Evolutionary conservation across 2,797 vertebrate species (phyloP).

Genomic region (Muscicapa comitata): DNA sequence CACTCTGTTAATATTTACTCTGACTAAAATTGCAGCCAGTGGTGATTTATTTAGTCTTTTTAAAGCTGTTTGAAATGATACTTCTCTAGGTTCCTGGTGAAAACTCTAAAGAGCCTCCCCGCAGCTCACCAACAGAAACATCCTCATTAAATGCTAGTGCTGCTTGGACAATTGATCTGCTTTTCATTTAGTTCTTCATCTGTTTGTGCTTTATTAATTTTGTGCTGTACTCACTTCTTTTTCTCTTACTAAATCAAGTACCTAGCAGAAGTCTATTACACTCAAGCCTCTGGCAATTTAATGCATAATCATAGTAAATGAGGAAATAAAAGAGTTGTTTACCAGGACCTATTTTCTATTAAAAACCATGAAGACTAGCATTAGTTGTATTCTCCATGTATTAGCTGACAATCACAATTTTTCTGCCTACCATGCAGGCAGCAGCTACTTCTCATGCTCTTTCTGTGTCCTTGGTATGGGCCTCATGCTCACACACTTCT

Average conservation of each 20-base stretch:
- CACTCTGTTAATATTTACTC: neutral
- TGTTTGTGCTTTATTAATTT: conserved; percentile 10
- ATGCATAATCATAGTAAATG: neutral
- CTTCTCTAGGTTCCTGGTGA: neutral
- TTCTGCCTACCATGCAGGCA: neutral
- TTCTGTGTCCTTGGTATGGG: neutral
- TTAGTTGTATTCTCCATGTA: neutral
- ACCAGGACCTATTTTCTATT: neutral
- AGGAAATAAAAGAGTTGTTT: neutral
- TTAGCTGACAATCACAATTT: neutral
- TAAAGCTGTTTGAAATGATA: neutral
- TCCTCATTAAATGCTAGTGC: neutral
- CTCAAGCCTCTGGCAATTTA: neutral
- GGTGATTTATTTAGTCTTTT: neutral
- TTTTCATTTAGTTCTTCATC: conserved; percentile 17
- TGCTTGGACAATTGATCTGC: neutral
- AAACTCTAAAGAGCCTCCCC: neutral
- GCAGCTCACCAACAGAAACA: neutral
- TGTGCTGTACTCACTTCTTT: neutral
- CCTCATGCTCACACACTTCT: neutral
- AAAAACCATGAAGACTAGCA: neutral
- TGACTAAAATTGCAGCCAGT: neutral
- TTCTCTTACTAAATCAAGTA: neutral
- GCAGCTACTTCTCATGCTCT: neutral
- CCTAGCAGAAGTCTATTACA: neutral